Conservation (phyloP, 2,888 invertebrate species). For the Blastobasis adustella region DNA sequence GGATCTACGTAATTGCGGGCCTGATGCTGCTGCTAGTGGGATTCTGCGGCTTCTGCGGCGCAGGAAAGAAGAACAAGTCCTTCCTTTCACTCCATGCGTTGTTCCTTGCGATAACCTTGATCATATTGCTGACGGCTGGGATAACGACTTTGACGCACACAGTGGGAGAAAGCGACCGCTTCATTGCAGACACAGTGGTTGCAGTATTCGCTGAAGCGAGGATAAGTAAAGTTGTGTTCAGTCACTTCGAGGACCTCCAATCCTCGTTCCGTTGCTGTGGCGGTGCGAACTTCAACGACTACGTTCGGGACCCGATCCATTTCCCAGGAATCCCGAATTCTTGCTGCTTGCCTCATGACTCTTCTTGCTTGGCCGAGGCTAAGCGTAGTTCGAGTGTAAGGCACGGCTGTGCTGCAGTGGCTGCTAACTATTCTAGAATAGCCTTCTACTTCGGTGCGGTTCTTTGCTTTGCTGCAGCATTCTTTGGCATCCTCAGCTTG, state of each 20-base stretch:
- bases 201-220: constrained; percentile 31
- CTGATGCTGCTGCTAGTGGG: constrained; percentile 7
- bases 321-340: constrained; percentile 27
- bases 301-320: constrained; percentile 16
- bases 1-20: constrained; percentile 15
- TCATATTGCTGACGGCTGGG: constrained; percentile 23
- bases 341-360: constrained; percentile 26
- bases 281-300: constrained; percentile 28
- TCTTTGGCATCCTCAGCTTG: background rate
- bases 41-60: constrained; percentile 30
- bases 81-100: constrained; percentile 24
- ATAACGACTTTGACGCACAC: constrained; percentile 28
- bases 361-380: too few species aligned
- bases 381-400: constrained; percentile 4
- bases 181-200: constrained; percentile 33
- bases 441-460: constrained; percentile 3
- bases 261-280: constrained; percentile 29
- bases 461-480: background rate
- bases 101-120: constrained; percentile 19
- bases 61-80: constrained; percentile 22
- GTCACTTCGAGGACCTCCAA: constrained; percentile 27
- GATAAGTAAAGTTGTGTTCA: constrained; percentile 22
- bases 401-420: constrained; percentile 12
- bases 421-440: constrained; percentile 5
- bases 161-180: constrained; percentile 28